Conservation (phyloP, 2,888 invertebrate species). For the Copidosoma aretas region DNA sequence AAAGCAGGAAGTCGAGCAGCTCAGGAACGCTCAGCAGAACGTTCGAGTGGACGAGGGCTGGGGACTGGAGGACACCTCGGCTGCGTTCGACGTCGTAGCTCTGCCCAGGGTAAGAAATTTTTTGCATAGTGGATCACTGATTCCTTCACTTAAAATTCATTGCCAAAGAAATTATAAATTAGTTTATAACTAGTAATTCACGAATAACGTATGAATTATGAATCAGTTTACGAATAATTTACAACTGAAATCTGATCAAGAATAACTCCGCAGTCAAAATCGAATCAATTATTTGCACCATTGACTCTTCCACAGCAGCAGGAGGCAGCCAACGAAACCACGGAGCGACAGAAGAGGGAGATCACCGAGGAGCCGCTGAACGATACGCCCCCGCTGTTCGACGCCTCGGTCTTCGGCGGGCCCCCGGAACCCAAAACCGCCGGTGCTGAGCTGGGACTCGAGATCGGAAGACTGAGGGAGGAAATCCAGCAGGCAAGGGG, state of each 20-base stretch:
- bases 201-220: too few species aligned
- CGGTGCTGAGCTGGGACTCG: constrained; percentile 11
- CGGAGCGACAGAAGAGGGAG: constrained; percentile 23
- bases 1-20: constrained; percentile 50
- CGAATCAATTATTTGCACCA: too few species aligned
- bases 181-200: too few species aligned
- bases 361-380: constrained; percentile 15
- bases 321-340: constrained; percentile 8
- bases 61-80: background rate
- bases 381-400: constrained; percentile 48
- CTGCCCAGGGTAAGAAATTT: too few species aligned
- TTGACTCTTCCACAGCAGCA: too few species aligned
- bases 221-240: too few species aligned
- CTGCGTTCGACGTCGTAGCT: background rate
- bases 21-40: constrained; percentile 37
- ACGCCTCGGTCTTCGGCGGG: constrained; percentile 52
- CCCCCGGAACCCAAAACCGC: background rate
- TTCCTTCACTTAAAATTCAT: too few species aligned
- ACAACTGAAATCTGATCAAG: too few species aligned
- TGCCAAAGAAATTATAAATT: too few species aligned
- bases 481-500: constrained; percentile 37
- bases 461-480: constrained; percentile 34
- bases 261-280: too few species aligned
- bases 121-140: too few species aligned
- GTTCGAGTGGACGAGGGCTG: constrained; percentile 12